Conservation (phyloP, 2,888 invertebrate species). For the Yponomeuta sedellus region DNA sequence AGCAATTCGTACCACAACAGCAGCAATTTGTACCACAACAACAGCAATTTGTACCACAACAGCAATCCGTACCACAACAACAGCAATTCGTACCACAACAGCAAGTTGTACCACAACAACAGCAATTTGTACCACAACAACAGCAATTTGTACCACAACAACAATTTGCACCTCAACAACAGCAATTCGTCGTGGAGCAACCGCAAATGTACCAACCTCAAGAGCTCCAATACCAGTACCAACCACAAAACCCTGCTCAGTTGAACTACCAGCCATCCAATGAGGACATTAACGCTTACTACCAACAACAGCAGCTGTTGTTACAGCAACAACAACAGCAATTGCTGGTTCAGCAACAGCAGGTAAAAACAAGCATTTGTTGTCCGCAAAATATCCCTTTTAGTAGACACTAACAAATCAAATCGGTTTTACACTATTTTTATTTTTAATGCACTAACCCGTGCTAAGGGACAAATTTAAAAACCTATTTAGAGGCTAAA, state of each 20-base stretch:
- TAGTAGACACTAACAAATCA: too few relatives aligned
- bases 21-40: slow-evolving; percentile 15
- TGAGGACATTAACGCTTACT: neutral
- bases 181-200: neutral
- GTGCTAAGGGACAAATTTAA: too few relatives aligned
- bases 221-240: slow-evolving; percentile 7
- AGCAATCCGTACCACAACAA: slow-evolving; percentile 11
- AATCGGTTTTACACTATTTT: too few relatives aligned
- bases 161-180: slow-evolving; percentile 5
- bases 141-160: slow-evolving; percentile 10
- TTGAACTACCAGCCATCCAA: slow-evolving; percentile 4
- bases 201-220: slow-evolving; percentile 18
- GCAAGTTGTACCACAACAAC: slow-evolving; percentile 5
- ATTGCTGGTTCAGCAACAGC: neutral
- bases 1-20: slow-evolving; percentile 17
- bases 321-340: neutral
- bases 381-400: neutral
- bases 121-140: slow-evolving; percentile 6
- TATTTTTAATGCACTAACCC: too few relatives aligned
- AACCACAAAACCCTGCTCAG: slow-evolving; percentile 9
- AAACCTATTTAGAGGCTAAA: too few relatives aligned
- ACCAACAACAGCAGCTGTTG: neutral
- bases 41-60: slow-evolving; percentile 9
- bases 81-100: neutral
- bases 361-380: neutral